Evolutionary conservation across 1,140 invertebrate genomes (phyloP), one percentile per base, ranked within the genome.

Genomic region (Solenopsis fugax): DNA sequence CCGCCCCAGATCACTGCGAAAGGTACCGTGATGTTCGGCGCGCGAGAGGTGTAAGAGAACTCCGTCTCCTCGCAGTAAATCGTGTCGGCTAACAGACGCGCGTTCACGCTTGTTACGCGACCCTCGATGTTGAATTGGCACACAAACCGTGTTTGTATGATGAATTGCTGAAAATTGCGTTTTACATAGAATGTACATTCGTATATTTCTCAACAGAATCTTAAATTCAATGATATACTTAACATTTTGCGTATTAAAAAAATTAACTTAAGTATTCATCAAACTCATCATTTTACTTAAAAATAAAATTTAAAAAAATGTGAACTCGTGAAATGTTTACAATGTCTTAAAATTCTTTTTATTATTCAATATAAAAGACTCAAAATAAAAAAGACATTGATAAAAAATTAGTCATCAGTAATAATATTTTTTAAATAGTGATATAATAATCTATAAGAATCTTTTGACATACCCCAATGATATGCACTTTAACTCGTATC

Each of bases 111-210:
- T 50, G 98, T 98, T 6, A 99, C 98, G 18, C 98, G 96, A 34
- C 98, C 98, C 95, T 99, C 98, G 91, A 99, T 99, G 96, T 99
- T 99, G 95, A 99, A 99, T 95, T 99, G 98, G 93, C 98, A 99
- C 65, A 99, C 98, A 95, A 99, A 99, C 89, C 98, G 96, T 9
- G 98, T 99, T 95, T 99, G 98, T 41, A 98, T 97, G 93, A 99
- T 98, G 95, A 99, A 99, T 96, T 98, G 98, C 96, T 97, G 95
- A 75, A 95, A 95, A 92, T 37, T 4, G 4, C 29, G 29, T 29
- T 29, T 29, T 29, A 29, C 13, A 13, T 12, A 65, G 5, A 67
- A 52, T 52, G 7, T 1, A 34, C 4, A 37, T 24, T 21, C 12
- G 3, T 21, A 58, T 37, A 29, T 60, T 60, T 1, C 9, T 65